Percentiles rank a stretch among this genome's conserved stretches.
phyloP scores from a whole-genome alignment of 2,888 invertebrate species.

The Oeneis ivallda region DNA sequence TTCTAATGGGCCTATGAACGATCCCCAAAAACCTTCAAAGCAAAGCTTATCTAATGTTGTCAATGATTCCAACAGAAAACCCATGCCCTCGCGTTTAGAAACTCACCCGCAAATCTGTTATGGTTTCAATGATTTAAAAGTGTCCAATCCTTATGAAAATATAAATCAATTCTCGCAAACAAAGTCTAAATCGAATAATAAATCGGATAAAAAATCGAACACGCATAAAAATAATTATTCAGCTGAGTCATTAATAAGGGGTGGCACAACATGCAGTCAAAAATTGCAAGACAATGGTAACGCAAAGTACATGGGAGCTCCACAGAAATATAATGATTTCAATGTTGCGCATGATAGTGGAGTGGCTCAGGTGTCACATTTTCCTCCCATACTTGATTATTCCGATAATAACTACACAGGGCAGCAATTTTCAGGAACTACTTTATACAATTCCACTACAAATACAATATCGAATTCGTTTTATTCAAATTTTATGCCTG shows the following conservation, averaged over 20 bases:
- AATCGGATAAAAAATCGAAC: constrained; percentile 63
- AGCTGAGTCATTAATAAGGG: constrained; percentile 70
- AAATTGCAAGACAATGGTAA: constrained; percentile 61
- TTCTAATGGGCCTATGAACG: constrained; percentile 58
- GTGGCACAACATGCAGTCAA: constrained; percentile 62
- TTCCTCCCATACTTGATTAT: constrained; percentile 73
- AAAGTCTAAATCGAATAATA: constrained; percentile 60
- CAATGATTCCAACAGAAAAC: constrained; percentile 62
- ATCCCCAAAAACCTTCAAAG: constrained; percentile 59
- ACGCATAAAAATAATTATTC: constrained; percentile 73
- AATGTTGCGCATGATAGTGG: constrained; percentile 63
- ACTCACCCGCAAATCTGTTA: constrained; percentile 65
- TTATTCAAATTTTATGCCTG: constrained; percentile 75
- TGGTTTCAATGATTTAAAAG: constrained; percentile 65
- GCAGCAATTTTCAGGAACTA: constrained; percentile 73
- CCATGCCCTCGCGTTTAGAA: constrained; percentile 57
- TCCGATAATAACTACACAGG: constrained; percentile 67
- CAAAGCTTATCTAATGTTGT: constrained; percentile 57
- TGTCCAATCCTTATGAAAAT: constrained; percentile 59
- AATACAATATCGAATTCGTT: constrained; percentile 76
- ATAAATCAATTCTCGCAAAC: constrained; percentile 58
- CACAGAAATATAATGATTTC: constrained; percentile 71
- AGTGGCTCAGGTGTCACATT: constrained; percentile 75
- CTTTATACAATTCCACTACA: constrained; percentile 70
- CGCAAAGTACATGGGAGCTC: constrained; percentile 59